Percentiles rank a stretch among this genome's conserved stretches.
Evolutionary conservation across 2,888 invertebrate species (phyloP).

Genomic region (Sinotaia quadrata): DNA sequence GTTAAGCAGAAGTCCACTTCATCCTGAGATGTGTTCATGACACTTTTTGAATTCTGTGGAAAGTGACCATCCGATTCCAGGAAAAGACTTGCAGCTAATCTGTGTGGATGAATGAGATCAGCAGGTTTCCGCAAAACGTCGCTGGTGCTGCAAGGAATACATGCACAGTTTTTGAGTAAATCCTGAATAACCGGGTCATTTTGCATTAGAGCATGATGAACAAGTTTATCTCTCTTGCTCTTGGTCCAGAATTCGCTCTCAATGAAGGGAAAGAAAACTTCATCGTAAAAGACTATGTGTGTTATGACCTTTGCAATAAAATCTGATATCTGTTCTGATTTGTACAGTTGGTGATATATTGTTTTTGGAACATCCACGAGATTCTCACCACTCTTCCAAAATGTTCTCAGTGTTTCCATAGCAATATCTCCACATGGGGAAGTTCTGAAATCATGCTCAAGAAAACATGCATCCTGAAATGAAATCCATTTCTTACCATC

Average conservation of each 20-base stretch:
- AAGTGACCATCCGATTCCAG: slow-evolving; percentile 49
- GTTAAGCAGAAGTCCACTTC: slow-evolving; percentile 21
- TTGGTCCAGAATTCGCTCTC: slow-evolving; percentile 23
- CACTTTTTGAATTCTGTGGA: slow-evolving; percentile 41
- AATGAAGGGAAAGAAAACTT: slow-evolving; percentile 50
- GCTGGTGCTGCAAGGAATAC: slow-evolving; percentile 51
- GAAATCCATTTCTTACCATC: not conserved
- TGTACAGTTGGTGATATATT: slow-evolving; percentile 27
- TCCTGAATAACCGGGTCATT: slow-evolving; percentile 44
- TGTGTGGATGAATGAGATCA: slow-evolving; percentile 51
- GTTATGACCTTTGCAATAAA: no score
- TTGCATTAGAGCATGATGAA: slow-evolving; percentile 42
- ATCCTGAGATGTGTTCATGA: not conserved
- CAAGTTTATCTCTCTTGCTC: slow-evolving; percentile 36
- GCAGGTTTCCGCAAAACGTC: slow-evolving; percentile 45
- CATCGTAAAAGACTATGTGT: slow-evolving; percentile 52
- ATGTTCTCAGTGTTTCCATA: slow-evolving; percentile 22
- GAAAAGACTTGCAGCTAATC: slow-evolving; percentile 45
- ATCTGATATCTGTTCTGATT: slow-evolving; percentile 4
- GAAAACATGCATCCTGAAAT: slow-evolving; percentile 40
- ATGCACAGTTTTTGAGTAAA: slow-evolving; percentile 44
- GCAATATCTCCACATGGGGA: slow-evolving; percentile 25
- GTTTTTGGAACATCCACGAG: slow-evolving; percentile 34
- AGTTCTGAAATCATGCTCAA: slow-evolving; percentile 36
- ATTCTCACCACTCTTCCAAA: slow-evolving; percentile 14